phyloP scores from a whole-genome alignment of 1,140 invertebrate species.

The Plodia interpunctella region DNA sequence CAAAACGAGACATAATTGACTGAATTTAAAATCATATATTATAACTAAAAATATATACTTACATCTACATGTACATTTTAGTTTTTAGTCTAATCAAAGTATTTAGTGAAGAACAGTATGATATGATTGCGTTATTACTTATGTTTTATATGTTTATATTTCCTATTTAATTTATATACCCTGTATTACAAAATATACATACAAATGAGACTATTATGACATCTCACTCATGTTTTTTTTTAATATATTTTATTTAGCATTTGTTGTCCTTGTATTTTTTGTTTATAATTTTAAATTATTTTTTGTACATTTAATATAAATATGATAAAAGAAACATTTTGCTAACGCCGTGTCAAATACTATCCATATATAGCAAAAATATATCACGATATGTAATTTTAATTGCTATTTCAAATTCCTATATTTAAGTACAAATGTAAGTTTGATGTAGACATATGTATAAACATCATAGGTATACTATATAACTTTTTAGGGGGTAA shows the following conservation, averaged over 20 bases:
- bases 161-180: background rate
- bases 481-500: background rate
- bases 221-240: slow-evolving; percentile 21
- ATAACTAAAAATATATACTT: too few relatives aligned
- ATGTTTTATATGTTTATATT: slow-evolving; percentile 22
- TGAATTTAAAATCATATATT: too few relatives aligned
- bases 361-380: background rate
- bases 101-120: background rate
- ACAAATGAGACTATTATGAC: background rate
- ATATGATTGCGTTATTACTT: slow-evolving; percentile 21
- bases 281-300: slow-evolving; percentile 11
- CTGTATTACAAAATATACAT: background rate
- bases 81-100: too few relatives aligned
- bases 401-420: background rate
- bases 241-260: slow-evolving; percentile 25
- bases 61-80: too few relatives aligned
- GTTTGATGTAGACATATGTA: background rate
- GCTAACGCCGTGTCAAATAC: slow-evolving; percentile 27
- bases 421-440: slow-evolving; percentile 9
- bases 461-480: background rate
- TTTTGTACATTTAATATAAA: slow-evolving; percentile 14
- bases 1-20: too few relatives aligned
- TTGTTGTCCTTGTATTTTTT: slow-evolving; percentile 26
- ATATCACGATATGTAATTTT: background rate
- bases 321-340: slow-evolving; percentile 22